phyloP scores from a whole-genome alignment of 2,113 vertebrate species.

The Haemorhous mexicanus region DNA sequence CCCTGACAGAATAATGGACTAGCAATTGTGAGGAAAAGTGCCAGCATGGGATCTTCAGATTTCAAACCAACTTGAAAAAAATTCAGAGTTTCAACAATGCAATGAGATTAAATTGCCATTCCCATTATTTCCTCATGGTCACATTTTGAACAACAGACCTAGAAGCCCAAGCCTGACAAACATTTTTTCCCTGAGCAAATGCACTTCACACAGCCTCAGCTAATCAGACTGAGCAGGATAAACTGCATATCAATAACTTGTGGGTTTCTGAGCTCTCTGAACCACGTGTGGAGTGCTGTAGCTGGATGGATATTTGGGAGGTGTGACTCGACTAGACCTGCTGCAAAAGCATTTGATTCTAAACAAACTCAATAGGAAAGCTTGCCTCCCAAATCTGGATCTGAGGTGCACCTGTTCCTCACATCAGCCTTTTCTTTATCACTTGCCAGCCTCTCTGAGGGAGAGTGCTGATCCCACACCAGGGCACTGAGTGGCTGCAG shows the following conservation, averaged over 20 bases:
- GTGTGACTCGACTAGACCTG: not conserved
- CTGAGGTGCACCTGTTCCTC: not conserved
- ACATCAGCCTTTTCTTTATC: not conserved
- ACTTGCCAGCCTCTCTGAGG: slow-evolving; percentile 8
- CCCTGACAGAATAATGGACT: not conserved
- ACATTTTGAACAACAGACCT: not conserved
- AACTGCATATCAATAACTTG: not conserved
- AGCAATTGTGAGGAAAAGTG: not conserved
- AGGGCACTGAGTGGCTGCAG: not conserved
- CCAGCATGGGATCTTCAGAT: not conserved
- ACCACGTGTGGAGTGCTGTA: not conserved
- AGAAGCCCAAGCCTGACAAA: not conserved
- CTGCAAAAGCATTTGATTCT: not conserved
- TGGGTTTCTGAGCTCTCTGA: not conserved
- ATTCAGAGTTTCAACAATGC: not conserved
- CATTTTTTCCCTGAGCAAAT: not conserved
- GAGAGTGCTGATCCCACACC: not conserved
- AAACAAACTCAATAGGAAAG: not conserved
- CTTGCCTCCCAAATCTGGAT: not conserved
- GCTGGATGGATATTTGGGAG: not conserved
- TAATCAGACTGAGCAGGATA: not conserved
- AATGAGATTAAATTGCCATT: not conserved
- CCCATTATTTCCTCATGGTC: not conserved
- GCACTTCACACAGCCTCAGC: not conserved
- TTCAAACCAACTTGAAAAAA: not conserved